Evolutionary conservation across 2,797 vertebrate species (phyloP).

Genomic region (Lacerta viridis): DNA sequence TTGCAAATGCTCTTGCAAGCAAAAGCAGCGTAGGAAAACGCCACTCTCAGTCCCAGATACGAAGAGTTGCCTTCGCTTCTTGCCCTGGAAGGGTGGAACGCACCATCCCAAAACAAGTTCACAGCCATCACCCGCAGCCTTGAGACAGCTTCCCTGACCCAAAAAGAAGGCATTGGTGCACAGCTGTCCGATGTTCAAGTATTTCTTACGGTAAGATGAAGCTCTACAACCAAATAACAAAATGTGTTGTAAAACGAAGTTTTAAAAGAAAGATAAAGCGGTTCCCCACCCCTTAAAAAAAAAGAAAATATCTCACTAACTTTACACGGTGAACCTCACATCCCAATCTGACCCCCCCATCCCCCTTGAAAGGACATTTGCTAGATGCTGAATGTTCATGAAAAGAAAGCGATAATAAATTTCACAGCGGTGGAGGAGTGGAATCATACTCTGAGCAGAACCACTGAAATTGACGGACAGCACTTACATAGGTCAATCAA

Average conservation of each 20-base stretch:
- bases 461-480: no score
- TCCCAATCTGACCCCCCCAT: fast-evolving
- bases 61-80: not conserved
- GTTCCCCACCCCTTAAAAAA: not conserved
- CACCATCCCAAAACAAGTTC: not conserved
- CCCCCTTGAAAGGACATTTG: not conserved
- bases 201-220: conserved; percentile 80
- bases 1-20: not conserved
- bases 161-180: conserved; percentile 57
- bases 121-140: conserved; percentile 48
- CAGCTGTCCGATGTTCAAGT: conserved; percentile 79
- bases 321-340: not conserved
- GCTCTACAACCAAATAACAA: conserved; percentile 69
- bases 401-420: not conserved
- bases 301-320: conserved; percentile 15
- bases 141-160: conserved; percentile 53
- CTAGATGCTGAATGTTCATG: not conserved
- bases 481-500: no score
- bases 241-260: not conserved
- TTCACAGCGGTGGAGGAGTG: not conserved
- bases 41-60: not conserved
- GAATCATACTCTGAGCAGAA: no score
- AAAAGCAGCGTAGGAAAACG: not conserved
- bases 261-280: no score
- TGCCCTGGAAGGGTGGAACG: conserved; percentile 6